Base-by-base conservation (phyloP, 1,140 invertebrate species). In the Brachionus asplanchnoidis region DNA sequence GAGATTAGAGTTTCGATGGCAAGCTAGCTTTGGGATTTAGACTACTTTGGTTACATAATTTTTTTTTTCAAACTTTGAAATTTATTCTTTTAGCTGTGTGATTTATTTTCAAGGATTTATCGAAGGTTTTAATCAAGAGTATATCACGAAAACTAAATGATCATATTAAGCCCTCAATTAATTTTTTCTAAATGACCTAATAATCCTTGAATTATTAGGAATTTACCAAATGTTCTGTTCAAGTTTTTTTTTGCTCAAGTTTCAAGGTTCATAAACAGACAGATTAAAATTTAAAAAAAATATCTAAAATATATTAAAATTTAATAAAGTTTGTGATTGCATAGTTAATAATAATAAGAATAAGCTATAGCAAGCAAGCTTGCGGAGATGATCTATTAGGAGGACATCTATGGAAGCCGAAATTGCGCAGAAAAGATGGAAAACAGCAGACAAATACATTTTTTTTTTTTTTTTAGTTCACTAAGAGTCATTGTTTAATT, bases 31-130 rank as follows among this genome's bases (percentile, higher is more conserved):
- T 23, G 12, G 26, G 12, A 12, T 68, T 68, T 68, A 32, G 66
- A 68, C 36, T 32, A 68, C 66, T 68, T 40, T 32, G 26, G 66
- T 68, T 68, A 68, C 66, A 68, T 68, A 68, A 68, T 32, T 68
- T 28, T 68, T 68, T 68, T 68, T 14, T 4, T 68, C 5, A n/a
- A 65, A 46, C 9, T 60, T 60, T 23, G 17, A 23, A 60, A 20
- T 60, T 60, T 60, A 9, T 60, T 60, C 9, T 7, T 20, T 60
- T 20, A 60, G n/a, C 2, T 20, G 14, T 53, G 53, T 60, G 53
- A 60, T 60, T 20, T 60, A 26, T 20, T 9, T n/a, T 20, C 53
- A 60, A 60, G 53, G 53, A 60, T 60, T 60, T 60, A 60, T 60
- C 17, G 17, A 60, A 46, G 14, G 44, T 46, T 46, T 14, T 12